These are phyloP conservation scores for Cardinalis cardinalis DNA, from an alignment of 2,113 vertebrate genomes.

Conservation along the genomic window DNA sequence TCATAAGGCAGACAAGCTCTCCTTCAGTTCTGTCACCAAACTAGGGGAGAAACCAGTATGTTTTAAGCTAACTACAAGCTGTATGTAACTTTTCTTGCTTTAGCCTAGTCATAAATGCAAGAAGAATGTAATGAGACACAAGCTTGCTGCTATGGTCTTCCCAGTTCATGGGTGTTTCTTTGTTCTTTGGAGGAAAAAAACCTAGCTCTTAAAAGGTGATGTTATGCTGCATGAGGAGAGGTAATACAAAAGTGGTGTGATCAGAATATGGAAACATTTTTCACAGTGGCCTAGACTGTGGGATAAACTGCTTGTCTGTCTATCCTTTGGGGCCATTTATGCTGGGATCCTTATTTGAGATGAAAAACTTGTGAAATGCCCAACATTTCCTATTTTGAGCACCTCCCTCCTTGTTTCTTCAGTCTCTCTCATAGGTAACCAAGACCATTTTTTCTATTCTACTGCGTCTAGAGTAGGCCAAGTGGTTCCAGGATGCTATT, in stretches of 20 bases:
- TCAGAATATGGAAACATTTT: background rate
- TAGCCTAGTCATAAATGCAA: background rate
- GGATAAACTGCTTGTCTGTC: background rate
- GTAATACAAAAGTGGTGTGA: background rate
- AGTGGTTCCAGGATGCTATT: background rate
- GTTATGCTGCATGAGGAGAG: background rate
- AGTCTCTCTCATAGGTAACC: background rate
- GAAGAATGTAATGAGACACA: background rate
- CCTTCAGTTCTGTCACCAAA: background rate
- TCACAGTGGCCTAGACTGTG: background rate
- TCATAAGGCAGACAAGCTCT: background rate
- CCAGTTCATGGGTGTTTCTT: background rate
- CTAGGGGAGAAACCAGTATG: background rate
- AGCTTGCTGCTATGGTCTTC: background rate
- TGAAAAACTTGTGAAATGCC: background rate
- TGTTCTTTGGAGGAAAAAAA: background rate
- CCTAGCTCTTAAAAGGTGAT: background rate
- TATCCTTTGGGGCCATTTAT: background rate
- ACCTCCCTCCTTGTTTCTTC: background rate
- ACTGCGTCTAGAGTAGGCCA: background rate
- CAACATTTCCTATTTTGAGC: background rate
- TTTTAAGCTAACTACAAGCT: background rate
- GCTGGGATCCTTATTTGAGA: background rate
- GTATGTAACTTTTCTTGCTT: background rate
- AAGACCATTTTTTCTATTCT: background rate